Evolutionary conservation across 2,888 invertebrate genomes (phyloP).

Genomic region (Ephialtes manifestator): DNA sequence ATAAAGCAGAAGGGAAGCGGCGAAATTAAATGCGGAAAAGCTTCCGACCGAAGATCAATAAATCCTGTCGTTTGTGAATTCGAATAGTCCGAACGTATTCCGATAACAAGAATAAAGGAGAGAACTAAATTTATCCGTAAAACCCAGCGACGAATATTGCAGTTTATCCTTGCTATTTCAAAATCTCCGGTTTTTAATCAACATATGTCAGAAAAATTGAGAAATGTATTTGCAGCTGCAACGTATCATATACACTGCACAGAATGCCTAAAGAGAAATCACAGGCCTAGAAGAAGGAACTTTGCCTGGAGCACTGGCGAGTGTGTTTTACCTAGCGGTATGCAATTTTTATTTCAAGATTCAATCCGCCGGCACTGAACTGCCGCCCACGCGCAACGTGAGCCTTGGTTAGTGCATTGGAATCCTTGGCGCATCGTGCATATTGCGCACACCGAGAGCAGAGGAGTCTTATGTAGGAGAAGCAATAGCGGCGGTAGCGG

Average conservation of each 20-base stretch:
- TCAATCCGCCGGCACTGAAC: conserved; percentile 73
- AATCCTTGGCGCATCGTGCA: conserved; percentile 61
- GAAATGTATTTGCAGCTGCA: conserved; percentile 2
- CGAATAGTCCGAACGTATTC: background rate
- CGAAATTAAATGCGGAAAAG: conserved; percentile 64
- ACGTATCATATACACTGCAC: background rate
- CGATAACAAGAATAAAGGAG: background rate
- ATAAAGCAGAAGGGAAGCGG: conserved; percentile 40
- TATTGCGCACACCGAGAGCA: conserved; percentile 13
- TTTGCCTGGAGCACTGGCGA: conserved; percentile 29
- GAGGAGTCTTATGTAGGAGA: conserved; percentile 2
- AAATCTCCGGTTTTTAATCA: background rate
- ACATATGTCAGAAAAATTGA: background rate
- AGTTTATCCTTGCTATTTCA: background rate
- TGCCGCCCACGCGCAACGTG: conserved; percentile 70
- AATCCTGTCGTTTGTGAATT: background rate
- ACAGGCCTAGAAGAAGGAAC: background rate
- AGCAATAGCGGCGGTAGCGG: conserved; percentile 56
- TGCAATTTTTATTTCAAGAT: conserved; percentile 68
- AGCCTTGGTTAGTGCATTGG: conserved; percentile 45
- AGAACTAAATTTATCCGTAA: background rate
- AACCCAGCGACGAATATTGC: background rate
- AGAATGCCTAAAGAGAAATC: conserved; percentile 33
- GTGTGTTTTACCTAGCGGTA: conserved; percentile 56
- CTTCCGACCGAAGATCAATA: conserved; percentile 23